Base-by-base conservation (phyloP, 2,113 vertebrate genomes). In the Clarias magur region DNA sequence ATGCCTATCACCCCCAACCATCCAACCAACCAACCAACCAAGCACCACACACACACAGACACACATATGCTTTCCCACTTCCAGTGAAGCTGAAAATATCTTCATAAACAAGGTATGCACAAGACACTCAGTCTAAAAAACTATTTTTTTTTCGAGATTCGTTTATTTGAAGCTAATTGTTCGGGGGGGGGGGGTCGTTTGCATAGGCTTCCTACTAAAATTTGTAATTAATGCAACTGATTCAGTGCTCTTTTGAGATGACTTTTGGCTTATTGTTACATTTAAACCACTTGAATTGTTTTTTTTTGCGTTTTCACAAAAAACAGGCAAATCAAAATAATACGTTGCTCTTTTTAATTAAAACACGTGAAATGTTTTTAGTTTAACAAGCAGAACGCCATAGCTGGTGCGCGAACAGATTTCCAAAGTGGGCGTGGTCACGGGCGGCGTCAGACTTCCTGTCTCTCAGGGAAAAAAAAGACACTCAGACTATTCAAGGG, bases 361-460 rank as follows among this genome's bases (percentile, higher is more conserved):
- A 54, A 76, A 48, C 11, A 19, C 57, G 48, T 48, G 1, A 8
- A 76, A 76, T 38, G 27, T 38, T 80, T 30, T 59, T 34, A n/a
- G n/a, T 56, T 75, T 27, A 67, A 83, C 19, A 56, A 17, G 11
- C 17, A 63, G 59, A 82, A 27, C 38, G 42, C 42, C 34, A 67
- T n/a, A 65, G 53, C 54, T 23, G 82, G 48, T 57, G 65, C 48
- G 65, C 4, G 57, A 34, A 53, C 82, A 15, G 79, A 9, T 12
- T 80, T 81, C 5, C n/a, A 42, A 73, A 84, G 78, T 82, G 62
- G 86, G 86, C 82, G 86, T 87, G 82, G 62, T 11, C 16, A 6
- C 30, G 16, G 42, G n/a, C 73, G 85, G 62, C 81, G 60, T 79
- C 72, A 87, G 38, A 78, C 60, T 67, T 56, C 72, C 76, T 68